phyloP scores from a whole-genome alignment of 2,797 vertebrate species.

The Toxotes lorentzi region DNA sequence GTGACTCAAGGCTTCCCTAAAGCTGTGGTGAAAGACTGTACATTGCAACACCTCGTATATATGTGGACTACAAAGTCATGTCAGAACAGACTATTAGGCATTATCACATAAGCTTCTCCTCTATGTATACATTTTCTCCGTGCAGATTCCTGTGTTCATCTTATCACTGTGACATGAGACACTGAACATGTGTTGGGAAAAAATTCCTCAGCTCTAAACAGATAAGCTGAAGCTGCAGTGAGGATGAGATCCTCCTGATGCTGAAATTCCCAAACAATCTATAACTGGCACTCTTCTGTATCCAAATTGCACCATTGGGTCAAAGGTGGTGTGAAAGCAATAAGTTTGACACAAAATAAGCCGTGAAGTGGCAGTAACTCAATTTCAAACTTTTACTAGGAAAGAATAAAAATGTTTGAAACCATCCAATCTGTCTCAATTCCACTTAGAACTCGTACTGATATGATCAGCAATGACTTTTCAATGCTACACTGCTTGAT shows the following conservation, averaged over 20 bases:
- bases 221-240: constrained; percentile 51
- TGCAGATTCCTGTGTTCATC: constrained; percentile 20
- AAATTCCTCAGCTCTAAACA: constrained; percentile 53
- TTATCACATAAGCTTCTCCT: constrained; percentile 29
- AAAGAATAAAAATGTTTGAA: neutral
- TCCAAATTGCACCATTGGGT: neutral
- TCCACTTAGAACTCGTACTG: neutral
- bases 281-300: neutral
- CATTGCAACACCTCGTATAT: constrained; percentile 7
- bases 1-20: constrained; percentile 15
- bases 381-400: neutral
- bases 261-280: constrained; percentile 35
- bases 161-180: constrained; percentile 56
- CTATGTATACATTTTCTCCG: constrained; percentile 39
- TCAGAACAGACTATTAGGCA: neutral
- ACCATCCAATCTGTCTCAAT: neutral
- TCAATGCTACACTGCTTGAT: neutral
- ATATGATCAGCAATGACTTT: neutral
- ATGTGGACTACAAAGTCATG: neutral
- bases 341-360: neutral
- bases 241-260: constrained; percentile 29
- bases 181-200: constrained; percentile 50
- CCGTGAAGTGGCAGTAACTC: neutral
- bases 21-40: neutral
- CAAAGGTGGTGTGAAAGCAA: neutral